Evolutionary conservation across 2,888 invertebrate genomes (phyloP).

Genomic region (Athalia rosae): DNA sequence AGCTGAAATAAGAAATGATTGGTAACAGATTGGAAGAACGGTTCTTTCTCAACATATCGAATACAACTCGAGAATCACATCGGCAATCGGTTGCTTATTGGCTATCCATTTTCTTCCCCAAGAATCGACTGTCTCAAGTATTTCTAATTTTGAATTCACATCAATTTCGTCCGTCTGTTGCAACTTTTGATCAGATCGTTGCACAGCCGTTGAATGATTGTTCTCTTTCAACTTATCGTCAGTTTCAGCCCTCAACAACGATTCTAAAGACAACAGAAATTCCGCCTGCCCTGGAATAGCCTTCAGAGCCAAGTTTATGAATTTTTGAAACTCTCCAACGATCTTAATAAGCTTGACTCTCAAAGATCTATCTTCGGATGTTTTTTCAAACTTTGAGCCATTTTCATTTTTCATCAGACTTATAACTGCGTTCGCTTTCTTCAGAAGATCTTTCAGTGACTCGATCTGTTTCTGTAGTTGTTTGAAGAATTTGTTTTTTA

Average conservation of each 20-base stretch:
- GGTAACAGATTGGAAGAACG: neutral
- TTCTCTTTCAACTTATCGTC: no score
- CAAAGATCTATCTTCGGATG: conserved; percentile 56
- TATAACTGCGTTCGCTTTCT: conserved; percentile 51
- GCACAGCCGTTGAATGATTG: neutral
- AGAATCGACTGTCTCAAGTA: conserved; percentile 53
- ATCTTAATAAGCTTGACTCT: conserved; percentile 70
- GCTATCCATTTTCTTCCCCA: conserved; percentile 54
- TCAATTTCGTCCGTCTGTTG: conserved; percentile 4
- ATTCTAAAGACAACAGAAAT: conserved; percentile 67
- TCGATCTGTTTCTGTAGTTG: conserved; percentile 56
- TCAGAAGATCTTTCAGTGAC: conserved; percentile 54
- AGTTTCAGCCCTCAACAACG: conserved; percentile 39
- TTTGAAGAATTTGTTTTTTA: no score
- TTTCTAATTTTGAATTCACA: neutral
- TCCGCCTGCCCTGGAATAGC: conserved; percentile 74
- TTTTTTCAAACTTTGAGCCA: conserved; percentile 24
- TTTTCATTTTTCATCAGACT: conserved; percentile 48
- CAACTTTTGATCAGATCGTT: conserved; percentile 14
- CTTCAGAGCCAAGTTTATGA: conserved; percentile 74
- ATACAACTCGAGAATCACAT: conserved; percentile 40
- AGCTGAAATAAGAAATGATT: conserved; percentile 41
- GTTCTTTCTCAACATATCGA: neutral
- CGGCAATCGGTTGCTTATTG: conserved; percentile 48
- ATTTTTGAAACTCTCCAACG: conserved; percentile 74